Conservation (phyloP, 1,140 invertebrate genomes). For the Pogonus chalceus region DNA sequence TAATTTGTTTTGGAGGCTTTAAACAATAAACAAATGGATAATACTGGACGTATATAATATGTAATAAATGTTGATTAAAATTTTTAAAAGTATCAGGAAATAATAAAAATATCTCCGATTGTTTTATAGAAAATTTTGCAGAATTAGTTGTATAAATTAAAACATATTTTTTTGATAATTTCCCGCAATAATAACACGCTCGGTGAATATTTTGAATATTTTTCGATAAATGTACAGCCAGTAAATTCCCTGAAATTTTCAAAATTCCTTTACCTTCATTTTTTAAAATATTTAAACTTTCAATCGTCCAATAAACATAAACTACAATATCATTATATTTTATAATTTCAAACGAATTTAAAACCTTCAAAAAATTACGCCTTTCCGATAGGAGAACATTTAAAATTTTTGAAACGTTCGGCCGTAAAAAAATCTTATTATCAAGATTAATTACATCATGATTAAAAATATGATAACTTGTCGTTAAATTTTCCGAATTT, state of each 20-base stretch:
- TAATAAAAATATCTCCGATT: background rate
- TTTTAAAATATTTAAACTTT: background rate
- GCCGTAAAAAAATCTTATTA: background rate
- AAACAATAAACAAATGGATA: background rate
- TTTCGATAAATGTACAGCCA: background rate
- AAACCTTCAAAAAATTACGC: background rate
- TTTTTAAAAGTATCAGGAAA: background rate
- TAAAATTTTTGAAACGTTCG: background rate
- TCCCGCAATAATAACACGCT: background rate
- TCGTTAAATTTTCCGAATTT: background rate
- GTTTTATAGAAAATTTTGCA: background rate
- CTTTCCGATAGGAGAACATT: background rate
- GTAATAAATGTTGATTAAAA: background rate
- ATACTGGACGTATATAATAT: background rate
- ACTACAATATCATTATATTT: background rate
- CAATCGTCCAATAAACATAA: background rate
- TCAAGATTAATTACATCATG: background rate
- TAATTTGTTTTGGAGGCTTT: background rate
- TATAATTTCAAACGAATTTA: background rate
- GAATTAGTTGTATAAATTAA: background rate
- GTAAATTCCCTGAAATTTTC: background rate
- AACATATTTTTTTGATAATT: background rate
- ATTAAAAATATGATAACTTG: background rate
- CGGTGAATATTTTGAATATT: background rate
- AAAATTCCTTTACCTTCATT: background rate